Conservation (phyloP, 92 coral and sea anemone genomes). For the Zoanthus gigantus region DNA sequence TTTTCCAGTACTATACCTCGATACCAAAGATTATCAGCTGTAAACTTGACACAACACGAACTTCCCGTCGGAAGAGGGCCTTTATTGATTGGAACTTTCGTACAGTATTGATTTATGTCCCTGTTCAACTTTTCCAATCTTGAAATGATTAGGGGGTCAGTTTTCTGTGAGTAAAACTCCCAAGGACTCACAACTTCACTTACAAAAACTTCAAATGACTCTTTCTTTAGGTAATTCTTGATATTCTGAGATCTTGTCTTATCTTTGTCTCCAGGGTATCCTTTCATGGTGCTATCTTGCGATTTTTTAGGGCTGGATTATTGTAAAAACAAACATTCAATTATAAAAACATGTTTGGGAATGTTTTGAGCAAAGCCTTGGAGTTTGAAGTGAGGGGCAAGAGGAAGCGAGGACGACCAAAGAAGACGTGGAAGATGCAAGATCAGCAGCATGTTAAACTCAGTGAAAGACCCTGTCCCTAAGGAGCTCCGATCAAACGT, state of each 20-base stretch:
- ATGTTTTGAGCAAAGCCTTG: too few species aligned
- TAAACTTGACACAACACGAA: conserved; percentile 67
- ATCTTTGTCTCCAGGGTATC: not conserved
- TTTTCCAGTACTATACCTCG: conserved; percentile 54
- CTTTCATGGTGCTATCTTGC: not conserved
- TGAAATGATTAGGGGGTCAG: conserved; percentile 58
- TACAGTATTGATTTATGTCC: conserved; percentile 63
- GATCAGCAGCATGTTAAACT: too few species aligned
- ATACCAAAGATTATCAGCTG: conserved; percentile 67
- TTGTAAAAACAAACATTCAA: not conserved
- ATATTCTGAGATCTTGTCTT: not conserved
- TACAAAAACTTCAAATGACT: conserved; percentile 72
- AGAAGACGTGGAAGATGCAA: too few species aligned
- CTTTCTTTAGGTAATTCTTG: not conserved
- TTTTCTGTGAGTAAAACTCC: conserved; percentile 74
- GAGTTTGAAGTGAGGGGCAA: too few species aligned
- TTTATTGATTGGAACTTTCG: conserved; percentile 26
- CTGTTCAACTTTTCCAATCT: conserved; percentile 57
- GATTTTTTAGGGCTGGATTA: not conserved
- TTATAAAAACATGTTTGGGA: too few species aligned
- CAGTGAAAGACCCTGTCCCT: too few species aligned
- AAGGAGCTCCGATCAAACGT: too few species aligned
- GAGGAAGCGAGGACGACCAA: too few species aligned
- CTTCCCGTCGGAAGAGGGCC: conserved; percentile 31
- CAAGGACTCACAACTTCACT: conserved; percentile 74